phyloP scores from a whole-genome alignment of 2,888 invertebrate genomes.

The Drosophila koepferae region DNA sequence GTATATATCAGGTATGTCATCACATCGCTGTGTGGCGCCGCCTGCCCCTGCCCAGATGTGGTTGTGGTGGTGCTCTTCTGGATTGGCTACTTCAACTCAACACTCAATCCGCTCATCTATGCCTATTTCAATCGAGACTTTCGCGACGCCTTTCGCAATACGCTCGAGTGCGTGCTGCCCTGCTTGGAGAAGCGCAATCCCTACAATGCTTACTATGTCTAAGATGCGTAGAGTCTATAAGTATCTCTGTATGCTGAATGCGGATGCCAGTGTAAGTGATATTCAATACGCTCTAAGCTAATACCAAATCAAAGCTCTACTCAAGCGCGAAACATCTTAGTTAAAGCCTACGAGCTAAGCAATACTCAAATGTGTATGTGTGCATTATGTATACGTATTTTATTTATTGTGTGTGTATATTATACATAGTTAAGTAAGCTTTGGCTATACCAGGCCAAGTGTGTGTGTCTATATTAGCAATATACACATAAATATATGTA shows the following conservation, averaged over 20 bases:
- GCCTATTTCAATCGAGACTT: constrained; percentile 98
- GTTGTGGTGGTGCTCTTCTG: constrained; percentile 97
- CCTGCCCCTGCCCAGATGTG: constrained; percentile 94
- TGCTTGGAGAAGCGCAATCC: constrained; percentile 87
- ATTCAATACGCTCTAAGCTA: constrained; percentile 47
- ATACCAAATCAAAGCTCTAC: constrained; percentile 20
- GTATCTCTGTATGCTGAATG: constrained; percentile 7
- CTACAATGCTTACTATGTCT: constrained; percentile 85
- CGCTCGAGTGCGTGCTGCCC: constrained; percentile 93
- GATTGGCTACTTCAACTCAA: constrained; percentile 99
- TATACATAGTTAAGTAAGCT: constrained; percentile 30
- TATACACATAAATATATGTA: constrained; percentile 1
- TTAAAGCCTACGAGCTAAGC: constrained; percentile 68
- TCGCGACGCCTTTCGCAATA: constrained; percentile 97
- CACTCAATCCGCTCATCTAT: constrained; percentile 97
- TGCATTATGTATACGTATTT: constrained; percentile 57
- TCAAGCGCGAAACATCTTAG: constrained; percentile 29
- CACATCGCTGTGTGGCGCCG: constrained; percentile 92
- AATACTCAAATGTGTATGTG: constrained; percentile 71
- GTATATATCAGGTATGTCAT: constrained; percentile 91
- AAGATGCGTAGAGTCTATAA: constrained; percentile 81
- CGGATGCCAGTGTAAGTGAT: constrained; percentile 61
- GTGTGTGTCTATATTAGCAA: constrained; percentile 36
- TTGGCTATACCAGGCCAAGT: constrained; percentile 11
- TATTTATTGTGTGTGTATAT: constrained; percentile 37